Evolutionary conservation across 2,113 vertebrate genomes (phyloP), one percentile per base, ranked within the genome.

Genomic region (Speoplatyrhinus poulsoni): DNA sequence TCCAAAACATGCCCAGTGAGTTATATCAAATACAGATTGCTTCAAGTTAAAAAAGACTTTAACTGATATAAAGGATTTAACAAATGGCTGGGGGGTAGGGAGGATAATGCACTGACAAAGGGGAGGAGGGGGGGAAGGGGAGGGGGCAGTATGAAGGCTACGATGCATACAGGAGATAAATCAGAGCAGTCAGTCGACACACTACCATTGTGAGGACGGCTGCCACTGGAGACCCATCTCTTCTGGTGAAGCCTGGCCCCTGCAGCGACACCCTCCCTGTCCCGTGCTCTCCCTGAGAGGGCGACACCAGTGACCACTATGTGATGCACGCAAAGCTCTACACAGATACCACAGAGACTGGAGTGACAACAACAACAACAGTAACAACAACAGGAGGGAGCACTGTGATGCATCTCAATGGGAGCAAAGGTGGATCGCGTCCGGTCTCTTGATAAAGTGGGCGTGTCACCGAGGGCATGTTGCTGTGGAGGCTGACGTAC

Each of bases 161-260:
- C 55, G 56, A 46, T 66, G 11, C 6, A 56, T 57, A 32, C 13
- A 19, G 32, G 6, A n/a, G 52, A 13, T 62, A 56, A 66, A 56
- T 66, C 52, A 66, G 64, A 66, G 52, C 64, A 56, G 52, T 66
- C 53, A 56, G 52, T 56, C 52, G 46, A 46, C 46, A 66, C 64
- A 66, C 64, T 66, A 66, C 64, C 64, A 66, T 66, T 66, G 64
- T 9, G 64, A 66, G 53, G 52, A 66, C 52, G 64, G 56, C 50
- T 66, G 64, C 54, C 64, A 66, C 36, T 66, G 53, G 64, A 66
- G 64, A 19, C 52, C 64, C 53, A 55, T 56, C 52, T 66, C 64
- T 57, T 66, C 64, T 56, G 64, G 64, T 66, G 53, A 33, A 12
- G 64, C 54, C 52, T 66, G 36, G 53, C 52, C 53, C 64, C 64